Evolutionary conservation across 2,113 vertebrate species (phyloP).

Genomic region (Corythornis madagascariensis): DNA sequence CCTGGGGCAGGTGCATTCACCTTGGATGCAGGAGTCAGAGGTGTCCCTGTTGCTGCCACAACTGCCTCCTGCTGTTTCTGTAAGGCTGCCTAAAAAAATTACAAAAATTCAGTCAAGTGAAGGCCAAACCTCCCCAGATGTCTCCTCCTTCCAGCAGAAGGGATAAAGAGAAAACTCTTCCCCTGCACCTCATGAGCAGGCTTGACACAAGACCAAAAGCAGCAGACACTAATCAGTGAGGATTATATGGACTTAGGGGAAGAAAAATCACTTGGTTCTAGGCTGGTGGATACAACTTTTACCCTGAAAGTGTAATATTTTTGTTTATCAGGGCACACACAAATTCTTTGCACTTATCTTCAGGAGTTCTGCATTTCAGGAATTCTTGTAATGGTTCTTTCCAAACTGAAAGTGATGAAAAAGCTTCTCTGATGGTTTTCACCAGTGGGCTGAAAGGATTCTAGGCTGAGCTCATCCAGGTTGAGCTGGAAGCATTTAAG

Average conservation of each 20-base stretch:
- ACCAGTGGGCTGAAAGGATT: background rate
- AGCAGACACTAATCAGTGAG: background rate
- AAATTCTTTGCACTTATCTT: background rate
- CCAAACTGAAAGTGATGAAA: background rate
- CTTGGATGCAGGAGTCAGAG: slow-evolving; percentile 73
- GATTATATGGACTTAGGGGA: background rate
- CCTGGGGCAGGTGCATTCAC: slow-evolving; percentile 67
- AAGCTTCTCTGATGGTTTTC: background rate
- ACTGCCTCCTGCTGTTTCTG: slow-evolving; percentile 90
- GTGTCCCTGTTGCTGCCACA: slow-evolving; percentile 68
- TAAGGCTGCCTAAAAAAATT: slow-evolving; percentile 84
- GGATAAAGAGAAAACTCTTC: background rate
- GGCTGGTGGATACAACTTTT: background rate
- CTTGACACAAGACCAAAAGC: background rate
- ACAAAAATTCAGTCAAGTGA: background rate
- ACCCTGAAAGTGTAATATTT: no score
- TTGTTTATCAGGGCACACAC: background rate
- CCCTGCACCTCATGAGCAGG: background rate
- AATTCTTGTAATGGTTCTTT: background rate
- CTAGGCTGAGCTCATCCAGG: background rate
- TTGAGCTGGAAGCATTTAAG: background rate
- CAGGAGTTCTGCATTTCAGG: background rate
- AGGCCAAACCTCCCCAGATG: background rate
- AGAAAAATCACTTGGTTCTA: background rate
- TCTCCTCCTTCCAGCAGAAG: background rate